Conservation (phyloP, 2,888 invertebrate species). For the Mechanitis messenoides region DNA sequence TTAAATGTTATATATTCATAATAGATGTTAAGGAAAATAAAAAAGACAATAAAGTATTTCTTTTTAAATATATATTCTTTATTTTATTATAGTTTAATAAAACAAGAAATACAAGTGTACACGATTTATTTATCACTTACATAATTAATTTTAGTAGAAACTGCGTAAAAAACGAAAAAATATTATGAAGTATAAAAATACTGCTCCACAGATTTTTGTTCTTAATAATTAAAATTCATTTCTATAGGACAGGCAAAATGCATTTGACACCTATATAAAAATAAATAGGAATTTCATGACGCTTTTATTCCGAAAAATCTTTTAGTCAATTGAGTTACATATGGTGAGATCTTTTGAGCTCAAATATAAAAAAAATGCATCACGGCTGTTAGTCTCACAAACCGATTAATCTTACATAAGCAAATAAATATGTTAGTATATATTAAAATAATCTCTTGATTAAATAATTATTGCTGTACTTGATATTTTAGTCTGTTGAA, state of each 20-base stretch:
- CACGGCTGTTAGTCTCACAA: constrained; percentile 6
- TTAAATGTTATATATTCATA: background rate
- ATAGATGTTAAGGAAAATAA: constrained; percentile 13
- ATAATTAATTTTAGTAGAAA: constrained; percentile 65
- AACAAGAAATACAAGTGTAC: constrained; percentile 54
- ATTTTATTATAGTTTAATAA: constrained; percentile 27
- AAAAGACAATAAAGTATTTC: constrained; percentile 13
- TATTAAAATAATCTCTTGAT: constrained; percentile 24
- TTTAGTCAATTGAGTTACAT: background rate
- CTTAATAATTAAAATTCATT: constrained; percentile 23
- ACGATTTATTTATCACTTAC: constrained; percentile 68
- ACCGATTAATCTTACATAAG: constrained; percentile 39
- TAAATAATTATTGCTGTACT: background rate
- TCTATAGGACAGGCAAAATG: constrained; percentile 28
- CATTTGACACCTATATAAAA: constrained; percentile 15
- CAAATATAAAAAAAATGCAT: background rate
- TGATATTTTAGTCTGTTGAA: too few species aligned
- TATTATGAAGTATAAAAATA: constrained; percentile 71
- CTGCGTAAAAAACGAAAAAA: constrained; percentile 57
- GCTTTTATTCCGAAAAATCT: background rate
- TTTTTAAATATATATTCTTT: constrained; percentile 22
- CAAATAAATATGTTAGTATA: constrained; percentile 70
- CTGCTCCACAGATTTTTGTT: constrained; percentile 47
- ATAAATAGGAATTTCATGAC: constrained; percentile 6
- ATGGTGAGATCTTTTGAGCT: constrained; percentile 1